Conservation (phyloP, 2,113 vertebrate genomes). For the Spea bombifrons region DNA sequence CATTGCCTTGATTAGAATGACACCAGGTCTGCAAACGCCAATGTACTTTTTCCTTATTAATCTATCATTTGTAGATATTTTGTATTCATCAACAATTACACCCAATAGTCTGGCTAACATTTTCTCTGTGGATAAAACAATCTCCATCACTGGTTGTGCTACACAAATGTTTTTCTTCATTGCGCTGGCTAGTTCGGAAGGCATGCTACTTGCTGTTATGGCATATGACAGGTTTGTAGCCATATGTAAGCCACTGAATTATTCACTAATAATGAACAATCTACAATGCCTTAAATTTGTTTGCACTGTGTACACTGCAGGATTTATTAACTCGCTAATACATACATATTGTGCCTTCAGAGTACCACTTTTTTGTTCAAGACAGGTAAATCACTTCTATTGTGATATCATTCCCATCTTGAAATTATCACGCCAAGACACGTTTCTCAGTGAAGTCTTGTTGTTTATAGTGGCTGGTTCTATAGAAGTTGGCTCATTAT, state of each 20-base stretch:
- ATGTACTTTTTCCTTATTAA: slow-evolving; percentile 40
- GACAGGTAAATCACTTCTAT: slow-evolving; percentile 13
- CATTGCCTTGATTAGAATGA: not conserved
- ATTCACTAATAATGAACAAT: slow-evolving; percentile 4
- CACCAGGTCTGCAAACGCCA: slow-evolving; percentile 12
- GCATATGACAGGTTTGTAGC: slow-evolving; percentile 36
- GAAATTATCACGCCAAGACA: slow-evolving; percentile 27
- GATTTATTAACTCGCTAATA: slow-evolving; percentile 14
- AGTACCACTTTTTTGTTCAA: slow-evolving; percentile 4
- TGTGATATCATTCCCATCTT: slow-evolving; percentile 15
- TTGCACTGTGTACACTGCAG: not conserved
- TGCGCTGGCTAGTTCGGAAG: not conserved
- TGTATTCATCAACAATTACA: slow-evolving; percentile 25
- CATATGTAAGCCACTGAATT: slow-evolving; percentile 33
- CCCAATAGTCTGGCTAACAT: slow-evolving; percentile 23
- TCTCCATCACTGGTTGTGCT: slow-evolving; percentile 14
- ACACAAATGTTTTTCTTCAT: slow-evolving; percentile 29
- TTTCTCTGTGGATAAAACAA: not conserved
- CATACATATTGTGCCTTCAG: slow-evolving; percentile 20
- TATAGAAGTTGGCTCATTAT: not conserved
- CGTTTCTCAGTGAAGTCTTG: slow-evolving; percentile 1
- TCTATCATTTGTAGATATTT: slow-evolving; percentile 30
- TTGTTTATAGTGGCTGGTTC: slow-evolving; percentile 9
- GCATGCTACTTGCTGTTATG: slow-evolving; percentile 26
- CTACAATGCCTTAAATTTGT: not conserved